These are phyloP conservation scores for Neoaliturus tenellus DNA, from an alignment of 2,888 invertebrate species.

Conservation along the genomic window DNA sequence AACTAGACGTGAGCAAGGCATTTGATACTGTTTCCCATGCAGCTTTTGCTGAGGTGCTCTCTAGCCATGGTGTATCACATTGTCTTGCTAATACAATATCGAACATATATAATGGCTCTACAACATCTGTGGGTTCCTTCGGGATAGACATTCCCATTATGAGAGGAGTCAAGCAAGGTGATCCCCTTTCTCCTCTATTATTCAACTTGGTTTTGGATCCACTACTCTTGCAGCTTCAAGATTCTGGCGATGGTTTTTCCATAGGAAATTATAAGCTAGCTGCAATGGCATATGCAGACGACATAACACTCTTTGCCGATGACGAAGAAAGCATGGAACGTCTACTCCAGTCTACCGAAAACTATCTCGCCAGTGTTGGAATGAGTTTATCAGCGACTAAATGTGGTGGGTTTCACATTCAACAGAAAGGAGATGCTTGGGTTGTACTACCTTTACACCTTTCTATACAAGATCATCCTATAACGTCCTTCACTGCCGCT, in stretches of 20 bases:
- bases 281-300: not conserved
- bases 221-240: no score
- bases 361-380: not conserved
- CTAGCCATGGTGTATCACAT: not conserved
- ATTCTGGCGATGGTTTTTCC: no score
- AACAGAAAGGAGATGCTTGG: not conserved
- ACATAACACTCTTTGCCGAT: not conserved
- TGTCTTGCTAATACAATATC: not conserved
- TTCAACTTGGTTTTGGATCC: no score
- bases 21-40: no score
- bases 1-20: not conserved
- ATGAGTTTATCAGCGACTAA: not conserved
- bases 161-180: no score
- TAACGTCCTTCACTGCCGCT: not conserved
- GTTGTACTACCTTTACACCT: not conserved
- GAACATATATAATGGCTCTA: not conserved
- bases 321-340: not conserved
- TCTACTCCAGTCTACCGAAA: not conserved
- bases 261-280: not conserved
- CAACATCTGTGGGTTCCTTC: not conserved
- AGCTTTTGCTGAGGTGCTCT: not conserved
- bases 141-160: not conserved
- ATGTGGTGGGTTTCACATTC: not conserved
- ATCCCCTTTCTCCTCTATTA: no score
- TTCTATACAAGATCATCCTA: not conserved